phyloP scores from a whole-genome alignment of 2,113 vertebrate genomes.

The Eudyptes chrysolophus region DNA sequence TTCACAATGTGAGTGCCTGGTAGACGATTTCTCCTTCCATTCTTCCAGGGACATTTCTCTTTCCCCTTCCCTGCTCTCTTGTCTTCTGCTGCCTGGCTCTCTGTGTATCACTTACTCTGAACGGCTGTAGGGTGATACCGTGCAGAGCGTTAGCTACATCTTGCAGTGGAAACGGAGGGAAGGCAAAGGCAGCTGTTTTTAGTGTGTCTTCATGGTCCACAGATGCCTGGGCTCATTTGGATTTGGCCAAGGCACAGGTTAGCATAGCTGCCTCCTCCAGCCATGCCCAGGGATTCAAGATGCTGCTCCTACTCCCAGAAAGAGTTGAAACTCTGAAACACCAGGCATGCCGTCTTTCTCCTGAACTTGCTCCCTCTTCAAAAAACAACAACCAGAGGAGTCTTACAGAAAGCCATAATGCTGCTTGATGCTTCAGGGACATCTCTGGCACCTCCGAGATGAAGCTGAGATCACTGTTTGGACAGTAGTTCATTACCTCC shows the following conservation, averaged over 20 bases:
- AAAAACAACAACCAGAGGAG: not conserved
- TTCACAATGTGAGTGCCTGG: slow-evolving; percentile 80
- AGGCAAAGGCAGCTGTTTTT: not conserved
- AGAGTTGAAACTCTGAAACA: not conserved
- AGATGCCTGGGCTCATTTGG: not conserved
- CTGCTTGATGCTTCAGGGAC: not conserved
- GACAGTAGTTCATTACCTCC: not conserved
- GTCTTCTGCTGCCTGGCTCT: not conserved
- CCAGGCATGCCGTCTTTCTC: not conserved
- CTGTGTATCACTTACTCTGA: not conserved
- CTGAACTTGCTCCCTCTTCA: not conserved
- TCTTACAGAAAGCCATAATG: not conserved
- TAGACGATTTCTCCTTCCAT: not conserved
- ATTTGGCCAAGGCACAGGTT: not conserved
- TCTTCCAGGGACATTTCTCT: not conserved
- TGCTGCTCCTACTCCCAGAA: not conserved
- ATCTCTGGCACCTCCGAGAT: not conserved
- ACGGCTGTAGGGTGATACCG: accelerated
- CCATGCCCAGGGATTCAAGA: not conserved
- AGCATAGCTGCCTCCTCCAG: not conserved
- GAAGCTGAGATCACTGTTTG: not conserved
- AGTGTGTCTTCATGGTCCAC: not conserved
- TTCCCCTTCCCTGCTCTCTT: not conserved
- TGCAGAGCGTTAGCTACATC: accelerated
- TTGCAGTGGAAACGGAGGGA: not conserved